phyloP scores from a whole-genome alignment of 2,797 vertebrate genomes.

The Adrianichthys oophorus region DNA sequence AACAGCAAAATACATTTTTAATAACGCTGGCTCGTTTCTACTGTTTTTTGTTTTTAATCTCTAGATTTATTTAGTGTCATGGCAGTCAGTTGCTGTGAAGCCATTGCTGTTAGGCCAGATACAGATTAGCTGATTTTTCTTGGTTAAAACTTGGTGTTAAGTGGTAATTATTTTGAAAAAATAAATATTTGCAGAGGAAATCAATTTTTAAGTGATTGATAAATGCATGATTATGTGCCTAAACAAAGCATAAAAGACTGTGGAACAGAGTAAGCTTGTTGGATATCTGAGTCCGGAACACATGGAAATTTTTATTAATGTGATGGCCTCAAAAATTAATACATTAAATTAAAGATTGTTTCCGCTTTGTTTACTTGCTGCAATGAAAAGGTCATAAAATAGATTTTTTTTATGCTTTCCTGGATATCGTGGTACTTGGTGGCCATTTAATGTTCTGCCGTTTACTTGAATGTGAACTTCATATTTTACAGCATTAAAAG shows the following conservation, averaged over 20 bases:
- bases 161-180: not conserved
- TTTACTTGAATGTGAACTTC: not conserved
- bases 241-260: constrained; percentile 3
- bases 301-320: constrained; percentile 9
- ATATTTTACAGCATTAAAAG: no score
- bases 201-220: not conserved
- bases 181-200: constrained; percentile 8
- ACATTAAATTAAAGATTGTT: constrained; percentile 1
- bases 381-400: not conserved
- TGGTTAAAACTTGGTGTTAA: constrained; percentile 5
- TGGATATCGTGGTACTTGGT: no score
- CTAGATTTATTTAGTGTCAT: constrained; percentile 14
- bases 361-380: constrained; percentile 4
- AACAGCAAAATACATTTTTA: constrained; percentile 27
- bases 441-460: not conserved
- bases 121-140: constrained; percentile 6
- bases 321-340: constrained; percentile 8
- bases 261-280: not conserved
- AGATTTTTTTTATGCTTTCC: not conserved
- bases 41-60: constrained; percentile 21
- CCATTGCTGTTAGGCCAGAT: not conserved
- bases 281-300: not conserved
- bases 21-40: constrained; percentile 37
- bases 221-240: constrained; percentile 13
- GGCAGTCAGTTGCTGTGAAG: constrained; percentile 1